Evolutionary conservation across 30 jellyfish, hydroid and myxozoan species (phyloP).

Genomic region (Cassiopea andromeda): DNA sequence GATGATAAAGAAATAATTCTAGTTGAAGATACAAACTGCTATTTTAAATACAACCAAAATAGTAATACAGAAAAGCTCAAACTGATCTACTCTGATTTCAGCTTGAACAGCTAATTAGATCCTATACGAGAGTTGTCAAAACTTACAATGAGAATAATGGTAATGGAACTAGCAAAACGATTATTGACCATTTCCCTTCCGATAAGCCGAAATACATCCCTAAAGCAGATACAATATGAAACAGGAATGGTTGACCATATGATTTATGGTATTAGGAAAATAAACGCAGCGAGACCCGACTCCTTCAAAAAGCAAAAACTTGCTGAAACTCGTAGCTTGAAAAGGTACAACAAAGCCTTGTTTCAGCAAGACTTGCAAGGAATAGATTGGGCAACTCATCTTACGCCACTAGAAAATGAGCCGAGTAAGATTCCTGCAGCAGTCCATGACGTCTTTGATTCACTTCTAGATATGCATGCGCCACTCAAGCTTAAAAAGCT

Average conservation of each 20-base stretch:
- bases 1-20: neutral
- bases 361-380: neutral
- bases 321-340: neutral
- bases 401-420: neutral
- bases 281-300: neutral
- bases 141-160: neutral
- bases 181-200: neutral
- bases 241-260: neutral
- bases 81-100: neutral
- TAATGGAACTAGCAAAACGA: neutral
- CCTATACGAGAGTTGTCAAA: neutral
- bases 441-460: neutral
- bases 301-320: neutral
- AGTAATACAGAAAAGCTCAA: neutral
- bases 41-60: neutral
- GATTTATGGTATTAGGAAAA: neutral
- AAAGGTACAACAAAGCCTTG: neutral
- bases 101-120: neutral
- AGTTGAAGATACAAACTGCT: neutral
- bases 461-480: neutral
- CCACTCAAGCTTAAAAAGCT: neutral
- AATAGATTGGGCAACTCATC: neutral
- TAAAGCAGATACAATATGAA: neutral
- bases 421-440: neutral
- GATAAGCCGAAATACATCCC: neutral